Conservation (phyloP, 1,140 invertebrate genomes). For the Drosophila lowei region DNA sequence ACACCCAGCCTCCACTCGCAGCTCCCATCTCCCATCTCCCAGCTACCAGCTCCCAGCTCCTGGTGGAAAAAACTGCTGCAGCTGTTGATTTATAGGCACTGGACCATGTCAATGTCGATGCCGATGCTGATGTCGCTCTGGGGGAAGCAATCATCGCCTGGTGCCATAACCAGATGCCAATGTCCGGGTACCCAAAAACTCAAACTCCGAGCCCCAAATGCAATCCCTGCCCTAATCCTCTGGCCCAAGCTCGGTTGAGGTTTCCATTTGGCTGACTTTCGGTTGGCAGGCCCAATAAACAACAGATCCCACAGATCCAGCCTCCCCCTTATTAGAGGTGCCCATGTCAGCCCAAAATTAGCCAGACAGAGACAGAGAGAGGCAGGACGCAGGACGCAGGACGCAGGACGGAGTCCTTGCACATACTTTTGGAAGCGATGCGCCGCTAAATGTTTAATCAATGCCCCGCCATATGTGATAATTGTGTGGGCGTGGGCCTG, state of each 20-base stretch:
- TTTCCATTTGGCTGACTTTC: conserved; percentile 13
- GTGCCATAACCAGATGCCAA: conserved; percentile 50
- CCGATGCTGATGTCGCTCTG: conserved; percentile 15
- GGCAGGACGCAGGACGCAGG: too few relatives aligned
- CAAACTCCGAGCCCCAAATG: too few relatives aligned
- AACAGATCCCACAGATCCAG: neutral
- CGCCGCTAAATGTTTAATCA: conserved; percentile 48
- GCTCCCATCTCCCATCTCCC: neutral
- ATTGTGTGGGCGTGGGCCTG: conserved; percentile 20
- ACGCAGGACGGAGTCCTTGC: neutral
- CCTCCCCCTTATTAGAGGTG: neutral
- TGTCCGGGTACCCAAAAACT: neutral
- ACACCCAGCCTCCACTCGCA: neutral
- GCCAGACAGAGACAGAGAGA: neutral
- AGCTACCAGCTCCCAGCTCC: neutral
- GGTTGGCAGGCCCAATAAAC: conserved; percentile 14
- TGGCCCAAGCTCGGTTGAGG: neutral
- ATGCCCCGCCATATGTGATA: conserved; percentile 48
- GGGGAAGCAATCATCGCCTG: conserved; percentile 58
- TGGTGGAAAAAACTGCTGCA: conserved; percentile 26
- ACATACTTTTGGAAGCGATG: conserved; percentile 66
- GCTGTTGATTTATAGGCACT: conserved; percentile 72
- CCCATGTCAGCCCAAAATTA: conserved; percentile 16
- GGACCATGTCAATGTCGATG: conserved; percentile 54
- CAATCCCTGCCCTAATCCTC: too few relatives aligned